Evolutionary conservation across 2,113 vertebrate genomes (phyloP).

Genomic region (Microcebus griseorufus): DNA sequence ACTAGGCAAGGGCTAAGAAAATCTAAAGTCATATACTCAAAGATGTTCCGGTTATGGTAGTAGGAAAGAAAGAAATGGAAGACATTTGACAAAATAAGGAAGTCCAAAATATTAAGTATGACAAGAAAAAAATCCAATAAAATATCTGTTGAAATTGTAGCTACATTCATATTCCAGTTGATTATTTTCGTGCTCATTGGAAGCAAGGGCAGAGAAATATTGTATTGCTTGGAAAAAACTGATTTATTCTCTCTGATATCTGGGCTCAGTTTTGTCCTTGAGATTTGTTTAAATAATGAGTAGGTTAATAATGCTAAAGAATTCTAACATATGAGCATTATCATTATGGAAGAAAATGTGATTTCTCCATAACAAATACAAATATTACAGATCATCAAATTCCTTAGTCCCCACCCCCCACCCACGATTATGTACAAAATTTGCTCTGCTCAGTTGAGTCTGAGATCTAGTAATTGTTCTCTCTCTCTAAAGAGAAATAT

Average conservation of each 20-base stretch:
- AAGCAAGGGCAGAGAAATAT: background rate
- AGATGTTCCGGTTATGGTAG: background rate
- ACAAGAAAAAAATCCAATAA: background rate
- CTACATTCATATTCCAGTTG: background rate
- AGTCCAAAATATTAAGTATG: conserved; percentile 6
- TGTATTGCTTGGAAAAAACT: conserved; percentile 3
- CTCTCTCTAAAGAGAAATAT: background rate
- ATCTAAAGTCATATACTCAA: conserved; percentile 28
- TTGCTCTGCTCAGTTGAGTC: background rate
- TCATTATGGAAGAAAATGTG: conserved; percentile 23
- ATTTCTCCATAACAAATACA: conserved; percentile 52
- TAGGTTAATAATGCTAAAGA: conserved; percentile 14
- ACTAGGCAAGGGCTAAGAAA: conserved; percentile 50
- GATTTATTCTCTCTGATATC: background rate
- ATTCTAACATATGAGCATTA: background rate
- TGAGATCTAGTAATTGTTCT: background rate
- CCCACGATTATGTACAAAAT: background rate
- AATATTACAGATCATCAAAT: conserved; percentile 16
- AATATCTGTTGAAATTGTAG: background rate
- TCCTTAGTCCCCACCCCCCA: background rate
- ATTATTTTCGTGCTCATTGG: background rate
- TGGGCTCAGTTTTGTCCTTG: background rate
- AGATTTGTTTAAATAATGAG: conserved; percentile 40
- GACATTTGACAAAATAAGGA: conserved; percentile 33
- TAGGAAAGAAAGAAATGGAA: conserved; percentile 61